Evolutionary conservation across 2,888 invertebrate genomes (phyloP).

Genomic region (Hymenopus coronatus): DNA sequence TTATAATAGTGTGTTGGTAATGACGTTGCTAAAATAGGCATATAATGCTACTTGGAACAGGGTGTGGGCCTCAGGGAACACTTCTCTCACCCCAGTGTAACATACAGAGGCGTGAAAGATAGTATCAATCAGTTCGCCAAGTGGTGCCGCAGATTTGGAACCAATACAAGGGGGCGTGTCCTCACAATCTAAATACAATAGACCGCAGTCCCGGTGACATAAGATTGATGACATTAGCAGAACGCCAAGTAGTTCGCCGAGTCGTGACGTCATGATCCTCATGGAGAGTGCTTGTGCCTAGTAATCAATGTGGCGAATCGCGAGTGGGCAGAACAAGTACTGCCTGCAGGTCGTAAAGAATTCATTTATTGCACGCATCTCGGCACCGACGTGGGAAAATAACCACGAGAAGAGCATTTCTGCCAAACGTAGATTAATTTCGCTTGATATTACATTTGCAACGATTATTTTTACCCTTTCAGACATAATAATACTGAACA

Average conservation of each 20-base stretch:
- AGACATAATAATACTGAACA: too few species aligned
- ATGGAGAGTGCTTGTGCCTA: not conserved
- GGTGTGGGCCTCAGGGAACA: too few species aligned
- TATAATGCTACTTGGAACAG: too few species aligned
- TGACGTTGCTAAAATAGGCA: too few species aligned
- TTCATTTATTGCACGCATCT: not conserved
- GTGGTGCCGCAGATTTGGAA: not conserved
- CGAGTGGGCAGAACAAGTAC: not conserved
- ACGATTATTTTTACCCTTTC: too few species aligned
- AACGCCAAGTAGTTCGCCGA: not conserved
- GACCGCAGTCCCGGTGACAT: not conserved
- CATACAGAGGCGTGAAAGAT: not conserved
- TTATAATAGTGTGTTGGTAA: too few species aligned
- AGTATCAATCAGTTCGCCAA: not conserved
- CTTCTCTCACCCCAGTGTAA: too few species aligned
- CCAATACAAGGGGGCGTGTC: not conserved
- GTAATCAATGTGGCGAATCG: not conserved
- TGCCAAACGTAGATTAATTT: too few species aligned
- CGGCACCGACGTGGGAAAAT: too few species aligned
- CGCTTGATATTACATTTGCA: too few species aligned
- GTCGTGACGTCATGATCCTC: not conserved
- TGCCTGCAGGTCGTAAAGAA: not conserved
- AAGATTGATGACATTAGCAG: not conserved
- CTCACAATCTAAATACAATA: not conserved
- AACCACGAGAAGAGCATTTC: too few species aligned